Evolutionary conservation across 2,797 vertebrate genomes (phyloP), one percentile per base, ranked within the genome.

Genomic region (Myiotriccus ornatus): DNA sequence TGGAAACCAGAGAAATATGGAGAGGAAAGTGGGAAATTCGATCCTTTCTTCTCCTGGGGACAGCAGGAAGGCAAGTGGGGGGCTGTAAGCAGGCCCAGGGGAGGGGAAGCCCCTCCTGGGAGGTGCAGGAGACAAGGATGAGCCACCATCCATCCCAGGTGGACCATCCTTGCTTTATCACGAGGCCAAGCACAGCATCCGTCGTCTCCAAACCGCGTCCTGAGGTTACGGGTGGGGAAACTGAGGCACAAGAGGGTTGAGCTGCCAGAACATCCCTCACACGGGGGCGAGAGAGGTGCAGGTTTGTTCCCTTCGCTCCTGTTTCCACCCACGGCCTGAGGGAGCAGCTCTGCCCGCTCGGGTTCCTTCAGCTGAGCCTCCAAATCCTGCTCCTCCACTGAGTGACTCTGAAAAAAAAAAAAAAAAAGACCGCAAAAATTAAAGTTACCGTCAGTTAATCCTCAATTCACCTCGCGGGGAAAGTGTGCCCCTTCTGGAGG

Each of bases 221-320:
- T 0, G 0, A 44, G 27, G 14, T 14, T n/a, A 8, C 0, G 8
- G 1, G 3, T 6, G 22, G 64, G 52, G 84, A 95, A 94, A 89
- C 81, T 28, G 89, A 92, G 81, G 69, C 81, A 77, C 25, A 0
- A 8, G 27, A 46, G 19, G 27, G 7, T 17, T 53, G 78, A 87
- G 63, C 46, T 69, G 55, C 34, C 35, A 3, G 17, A 79, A 12
- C 12, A 19, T 4, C 47, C 63, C 39, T 63, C 9, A 6, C 18
- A 12, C 0, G 0, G 5, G 32, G 32, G 15, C 3, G n/a, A 39
- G 23, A 39, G 9, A 84, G 44, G 69, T 27, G 53, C 41, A 55
- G 49, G 1, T n/a, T 37, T 60, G 32, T 37, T 79, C 23, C n/a
- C 25, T 65, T 22, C 10, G 0, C 12, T 67, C 43, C 50, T 49